phyloP scores from a whole-genome alignment of 2,113 vertebrate genomes.

The Lampris incognitus region DNA sequence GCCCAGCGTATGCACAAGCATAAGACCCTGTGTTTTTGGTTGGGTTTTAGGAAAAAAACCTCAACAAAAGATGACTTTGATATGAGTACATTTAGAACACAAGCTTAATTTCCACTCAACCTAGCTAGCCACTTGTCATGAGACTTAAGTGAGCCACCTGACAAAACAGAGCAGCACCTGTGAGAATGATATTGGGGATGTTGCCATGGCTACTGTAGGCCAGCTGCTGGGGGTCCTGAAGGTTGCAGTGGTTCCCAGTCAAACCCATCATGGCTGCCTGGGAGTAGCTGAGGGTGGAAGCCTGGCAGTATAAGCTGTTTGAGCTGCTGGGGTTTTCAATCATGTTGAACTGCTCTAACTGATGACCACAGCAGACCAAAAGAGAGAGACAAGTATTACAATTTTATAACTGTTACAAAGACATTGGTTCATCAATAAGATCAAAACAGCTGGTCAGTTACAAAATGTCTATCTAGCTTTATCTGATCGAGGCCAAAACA shows the following conservation, averaged over 20 bases:
- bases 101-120: neutral
- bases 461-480: no score
- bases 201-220: conserved; percentile 91
- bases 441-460: no score
- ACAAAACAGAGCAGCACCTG: conserved; percentile 84
- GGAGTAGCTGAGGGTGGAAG: conserved; percentile 95
- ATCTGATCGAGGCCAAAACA: no score
- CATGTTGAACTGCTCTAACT: conserved; percentile 98
- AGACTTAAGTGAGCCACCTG: conserved; percentile 5
- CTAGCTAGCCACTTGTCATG: conserved; percentile 6
- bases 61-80: neutral
- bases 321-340: conserved; percentile 91
- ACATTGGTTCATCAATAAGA: no score
- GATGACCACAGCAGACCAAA: conserved; percentile 40
- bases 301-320: conserved; percentile 89
- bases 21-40: no score
- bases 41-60: no score
- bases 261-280: conserved; percentile 95
- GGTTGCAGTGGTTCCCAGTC: conserved; percentile 87
- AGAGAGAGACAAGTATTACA: conserved; percentile 3
- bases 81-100: neutral
- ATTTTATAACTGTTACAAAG: no score
- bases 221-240: conserved; percentile 89
- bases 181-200: conserved; percentile 99
- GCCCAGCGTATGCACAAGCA: no score